Conservation (phyloP, 2,113 vertebrate genomes). For the Corythaixoides concolor region DNA sequence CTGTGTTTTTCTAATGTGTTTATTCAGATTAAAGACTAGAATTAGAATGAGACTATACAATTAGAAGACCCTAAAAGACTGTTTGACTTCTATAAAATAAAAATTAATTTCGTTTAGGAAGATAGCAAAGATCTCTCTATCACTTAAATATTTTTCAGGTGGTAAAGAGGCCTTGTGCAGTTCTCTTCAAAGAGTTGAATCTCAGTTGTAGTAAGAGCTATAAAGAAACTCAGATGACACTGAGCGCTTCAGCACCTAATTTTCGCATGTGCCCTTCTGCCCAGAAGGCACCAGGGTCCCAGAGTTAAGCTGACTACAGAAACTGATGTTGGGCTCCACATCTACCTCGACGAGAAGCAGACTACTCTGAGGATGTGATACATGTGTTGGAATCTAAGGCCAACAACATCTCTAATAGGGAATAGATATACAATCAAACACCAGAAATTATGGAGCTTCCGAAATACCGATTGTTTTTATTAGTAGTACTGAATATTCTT, state of each 20-base stretch:
- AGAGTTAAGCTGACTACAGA: background rate
- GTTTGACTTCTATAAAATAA: conserved; percentile 14
- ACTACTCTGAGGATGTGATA: background rate
- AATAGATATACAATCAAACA: background rate
- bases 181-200: background rate
- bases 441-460: background rate
- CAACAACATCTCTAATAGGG: background rate
- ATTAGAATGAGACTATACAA: conserved; percentile 27
- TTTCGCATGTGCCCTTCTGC: background rate
- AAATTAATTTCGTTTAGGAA: conserved; percentile 24
- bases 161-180: background rate
- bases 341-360: background rate
- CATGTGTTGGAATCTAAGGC: background rate
- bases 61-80: conserved; percentile 28
- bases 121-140: background rate
- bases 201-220: background rate
- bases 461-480: background rate
- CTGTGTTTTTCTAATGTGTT: conserved; percentile 51
- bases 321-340: fast-evolving
- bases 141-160: background rate
- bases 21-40: conserved; percentile 59
- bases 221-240: background rate
- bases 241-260: background rate
- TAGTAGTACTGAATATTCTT: background rate
- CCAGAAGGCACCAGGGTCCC: background rate